A percentile compares a stretch with the other conserved stretches of the same genome.
Conservation (phyloP, 64 coral and sea anemone genomes). For the Stichodactyla mertensii region DNA sequence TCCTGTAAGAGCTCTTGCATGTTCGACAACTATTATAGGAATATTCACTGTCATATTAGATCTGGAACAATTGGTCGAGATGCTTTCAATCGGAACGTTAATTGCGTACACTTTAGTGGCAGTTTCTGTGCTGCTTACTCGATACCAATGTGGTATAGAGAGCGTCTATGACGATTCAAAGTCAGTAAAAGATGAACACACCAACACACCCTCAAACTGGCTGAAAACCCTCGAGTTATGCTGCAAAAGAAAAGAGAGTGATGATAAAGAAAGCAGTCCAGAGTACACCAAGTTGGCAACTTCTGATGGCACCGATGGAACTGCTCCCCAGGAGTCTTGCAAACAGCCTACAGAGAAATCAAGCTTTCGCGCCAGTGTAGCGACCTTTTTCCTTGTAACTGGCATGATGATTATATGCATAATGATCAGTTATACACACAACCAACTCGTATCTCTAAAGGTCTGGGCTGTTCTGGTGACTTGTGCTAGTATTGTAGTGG, state of each 20-base stretch:
- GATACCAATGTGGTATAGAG: constrained; percentile 54
- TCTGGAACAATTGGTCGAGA: constrained; percentile 51
- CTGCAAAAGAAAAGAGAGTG: background rate
- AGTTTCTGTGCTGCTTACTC: constrained; percentile 37
- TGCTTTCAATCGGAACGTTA: constrained; percentile 53
- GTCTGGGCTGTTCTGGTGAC: constrained; percentile 43
- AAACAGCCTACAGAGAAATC: constrained; percentile 36
- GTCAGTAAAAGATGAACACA: background rate
- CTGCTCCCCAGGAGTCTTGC: background rate
- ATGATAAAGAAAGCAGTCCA: background rate
- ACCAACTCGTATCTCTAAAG: constrained; percentile 4
- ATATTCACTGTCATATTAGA: constrained; percentile 32
- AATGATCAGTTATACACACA: constrained; percentile 34
- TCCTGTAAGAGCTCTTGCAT: constrained; percentile 30
- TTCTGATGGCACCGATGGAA: background rate
- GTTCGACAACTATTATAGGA: background rate
- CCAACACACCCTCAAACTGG: background rate
- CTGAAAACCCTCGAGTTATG: background rate
- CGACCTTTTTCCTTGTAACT: constrained; percentile 13
- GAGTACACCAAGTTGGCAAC: background rate
- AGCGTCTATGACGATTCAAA: constrained; percentile 22
- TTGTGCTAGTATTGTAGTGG: constrained; percentile 18
- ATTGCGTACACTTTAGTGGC: constrained; percentile 57
- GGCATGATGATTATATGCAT: constrained; percentile 28
- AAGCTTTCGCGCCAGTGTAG: constrained; percentile 38